A percentile compares a stretch with the other conserved stretches of the same genome.
Conservation (phyloP, 1,140 invertebrate species). For the Leptinotarsa defecta region DNA sequence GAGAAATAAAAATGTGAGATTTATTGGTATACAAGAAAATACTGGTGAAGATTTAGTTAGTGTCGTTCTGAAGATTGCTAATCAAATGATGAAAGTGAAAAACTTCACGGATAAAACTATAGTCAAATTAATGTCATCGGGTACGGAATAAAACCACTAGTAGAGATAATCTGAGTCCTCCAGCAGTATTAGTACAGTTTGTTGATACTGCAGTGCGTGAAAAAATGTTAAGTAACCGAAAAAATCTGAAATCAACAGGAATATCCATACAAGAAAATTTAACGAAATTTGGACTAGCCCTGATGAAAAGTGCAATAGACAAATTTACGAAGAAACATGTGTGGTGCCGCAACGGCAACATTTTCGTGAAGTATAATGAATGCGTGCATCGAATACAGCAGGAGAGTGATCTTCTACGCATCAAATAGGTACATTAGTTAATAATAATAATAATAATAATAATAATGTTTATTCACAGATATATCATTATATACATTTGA, state of each 20-base stretch:
- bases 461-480: too few species aligned
- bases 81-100: not conserved
- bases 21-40: constrained; percentile 1
- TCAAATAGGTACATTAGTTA: not conserved
- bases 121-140: constrained; percentile 18
- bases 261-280: constrained; percentile 22
- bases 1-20: not conserved
- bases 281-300: not conserved
- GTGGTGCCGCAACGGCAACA: constrained; percentile 8
- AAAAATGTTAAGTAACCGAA: not conserved
- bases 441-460: too few species aligned
- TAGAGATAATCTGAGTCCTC: constrained; percentile 12
- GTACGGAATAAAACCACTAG: constrained; percentile 10
- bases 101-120: constrained; percentile 20
- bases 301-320: constrained; percentile 14
- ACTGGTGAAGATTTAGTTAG: not conserved
- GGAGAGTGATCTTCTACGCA: not conserved
- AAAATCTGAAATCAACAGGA: not conserved
- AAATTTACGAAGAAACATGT: constrained; percentile 12
- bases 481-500: too few species aligned
- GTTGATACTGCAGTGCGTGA: not conserved
- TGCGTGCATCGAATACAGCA: not conserved
- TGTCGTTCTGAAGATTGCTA: not conserved
- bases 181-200: constrained; percentile 9
- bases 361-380: constrained; percentile 18